Conservation (phyloP, 2,888 invertebrate genomes). For the Ametastegia equiseti region DNA sequence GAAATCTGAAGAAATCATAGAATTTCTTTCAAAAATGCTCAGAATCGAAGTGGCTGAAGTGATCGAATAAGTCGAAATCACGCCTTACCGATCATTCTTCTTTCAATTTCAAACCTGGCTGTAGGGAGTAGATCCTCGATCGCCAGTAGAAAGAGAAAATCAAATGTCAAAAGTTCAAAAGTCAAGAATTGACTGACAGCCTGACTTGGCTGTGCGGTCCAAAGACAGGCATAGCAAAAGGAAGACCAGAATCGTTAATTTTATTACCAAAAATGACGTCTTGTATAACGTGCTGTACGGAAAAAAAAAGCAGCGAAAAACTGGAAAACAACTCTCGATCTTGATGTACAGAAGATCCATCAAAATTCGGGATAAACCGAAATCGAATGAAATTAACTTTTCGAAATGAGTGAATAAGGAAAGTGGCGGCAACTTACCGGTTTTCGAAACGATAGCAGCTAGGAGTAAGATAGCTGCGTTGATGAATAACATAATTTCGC, state of each 20-base stretch:
- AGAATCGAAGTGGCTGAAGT: not conserved
- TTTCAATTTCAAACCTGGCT: not conserved
- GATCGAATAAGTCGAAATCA: not conserved
- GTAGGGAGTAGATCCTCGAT: not conserved
- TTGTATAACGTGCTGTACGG: no score
- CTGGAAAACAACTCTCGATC: no score
- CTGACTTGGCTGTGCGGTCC: not conserved
- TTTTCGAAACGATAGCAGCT: not conserved
- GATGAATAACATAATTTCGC: conserved; percentile 6
- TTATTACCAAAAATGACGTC: not conserved
- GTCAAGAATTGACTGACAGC: conserved; percentile 21
- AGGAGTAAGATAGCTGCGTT: not conserved
- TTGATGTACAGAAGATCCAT: no score
- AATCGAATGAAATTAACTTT: no score
- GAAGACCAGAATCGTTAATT: not conserved
- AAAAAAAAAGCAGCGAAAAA: no score
- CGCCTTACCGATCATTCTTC: not conserved
- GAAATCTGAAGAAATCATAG: not conserved
- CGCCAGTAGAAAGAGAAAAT: not conserved
- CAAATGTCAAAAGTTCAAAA: conserved; percentile 28
- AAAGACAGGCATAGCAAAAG: not conserved
- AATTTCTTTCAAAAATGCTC: no score
- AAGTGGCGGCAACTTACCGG: not conserved
- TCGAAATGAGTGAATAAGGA: not conserved
- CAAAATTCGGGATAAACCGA: no score